phyloP scores from a whole-genome alignment of 35 echinoderm and acorn worm species.

The Strongylocentrotus purpuratus region DNA sequence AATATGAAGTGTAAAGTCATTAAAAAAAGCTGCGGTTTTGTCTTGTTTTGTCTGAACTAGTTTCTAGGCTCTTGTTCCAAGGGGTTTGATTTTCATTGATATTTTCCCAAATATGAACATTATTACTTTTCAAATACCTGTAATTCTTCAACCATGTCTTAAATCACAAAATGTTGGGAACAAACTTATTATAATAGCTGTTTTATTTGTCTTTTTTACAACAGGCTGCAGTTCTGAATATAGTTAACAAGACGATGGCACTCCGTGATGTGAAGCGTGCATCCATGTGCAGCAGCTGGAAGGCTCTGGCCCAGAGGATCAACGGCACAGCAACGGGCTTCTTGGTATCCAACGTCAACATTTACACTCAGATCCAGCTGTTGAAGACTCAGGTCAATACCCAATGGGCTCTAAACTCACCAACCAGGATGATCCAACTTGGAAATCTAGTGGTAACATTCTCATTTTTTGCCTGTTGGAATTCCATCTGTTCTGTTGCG shows the following conservation, averaged over 20 bases:
- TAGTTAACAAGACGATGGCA: background rate
- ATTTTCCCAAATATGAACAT: no score
- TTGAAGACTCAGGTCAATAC: background rate
- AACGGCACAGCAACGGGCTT: background rate
- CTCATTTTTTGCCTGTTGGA: background rate
- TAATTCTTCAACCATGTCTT: no score
- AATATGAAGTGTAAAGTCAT: no score
- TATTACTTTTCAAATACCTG: no score
- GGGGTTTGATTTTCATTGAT: no score
- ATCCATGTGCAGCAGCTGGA: background rate
- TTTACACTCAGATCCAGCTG: background rate
- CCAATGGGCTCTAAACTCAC: background rate
- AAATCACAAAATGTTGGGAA: no score
- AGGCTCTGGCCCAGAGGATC: background rate
- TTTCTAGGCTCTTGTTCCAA: no score
- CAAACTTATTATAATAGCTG: no score
- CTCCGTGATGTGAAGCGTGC: background rate
- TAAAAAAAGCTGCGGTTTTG: no score
- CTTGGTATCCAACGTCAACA: slow-evolving; percentile 17
- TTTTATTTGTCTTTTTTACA: background rate
- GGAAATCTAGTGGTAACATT: background rate
- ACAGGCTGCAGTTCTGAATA: background rate
- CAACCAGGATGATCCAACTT: background rate
- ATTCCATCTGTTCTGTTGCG: no score
- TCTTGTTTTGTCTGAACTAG: no score